A percentile compares a stretch with the other conserved stretches of the same genome.
These are phyloP conservation scores for Stigmatopora nigra DNA, from an alignment of 2,113 vertebrate species.

Conservation along the genomic window DNA sequence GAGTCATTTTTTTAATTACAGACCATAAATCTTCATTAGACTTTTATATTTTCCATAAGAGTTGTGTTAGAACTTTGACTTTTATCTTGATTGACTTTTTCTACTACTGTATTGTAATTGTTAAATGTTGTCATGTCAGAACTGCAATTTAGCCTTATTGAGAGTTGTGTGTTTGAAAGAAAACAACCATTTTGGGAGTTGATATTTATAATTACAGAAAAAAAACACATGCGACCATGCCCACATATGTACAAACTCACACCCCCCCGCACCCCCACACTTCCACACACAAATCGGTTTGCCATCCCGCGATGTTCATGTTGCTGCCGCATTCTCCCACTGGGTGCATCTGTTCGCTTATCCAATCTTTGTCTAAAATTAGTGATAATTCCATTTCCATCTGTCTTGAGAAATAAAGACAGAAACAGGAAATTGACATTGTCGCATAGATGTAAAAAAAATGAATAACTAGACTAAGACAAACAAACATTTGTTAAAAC, in stretches of 20 bases:
- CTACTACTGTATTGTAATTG: too few relatives aligned
- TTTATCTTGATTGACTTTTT: too few relatives aligned
- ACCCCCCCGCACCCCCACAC: background rate
- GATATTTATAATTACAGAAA: background rate
- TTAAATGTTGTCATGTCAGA: too few relatives aligned
- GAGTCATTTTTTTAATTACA: too few relatives aligned
- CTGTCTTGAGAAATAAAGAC: constrained; percentile 54
- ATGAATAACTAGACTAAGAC: constrained; percentile 1
- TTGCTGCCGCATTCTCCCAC: constrained; percentile 62
- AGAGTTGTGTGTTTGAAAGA: background rate
- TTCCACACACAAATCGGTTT: constrained; percentile 22
- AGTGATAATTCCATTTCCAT: constrained; percentile 72
- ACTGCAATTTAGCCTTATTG: too few relatives aligned
- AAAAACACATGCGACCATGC: constrained; percentile 2
- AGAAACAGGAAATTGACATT: constrained; percentile 34
- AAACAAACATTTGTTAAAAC: background rate
- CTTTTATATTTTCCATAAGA: too few relatives aligned
- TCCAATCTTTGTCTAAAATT: constrained; percentile 77
- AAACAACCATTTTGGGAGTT: too few relatives aligned
- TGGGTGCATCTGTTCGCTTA: constrained; percentile 70
- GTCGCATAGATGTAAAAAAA: constrained; percentile 20
- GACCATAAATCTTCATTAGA: too few relatives aligned
- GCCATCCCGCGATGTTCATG: constrained; percentile 35
- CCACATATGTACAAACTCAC: constrained; percentile 14
- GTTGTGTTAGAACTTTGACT: too few relatives aligned